phyloP scores from a whole-genome alignment of 2,113 vertebrate species.

The Ancistrus triradiatus region DNA sequence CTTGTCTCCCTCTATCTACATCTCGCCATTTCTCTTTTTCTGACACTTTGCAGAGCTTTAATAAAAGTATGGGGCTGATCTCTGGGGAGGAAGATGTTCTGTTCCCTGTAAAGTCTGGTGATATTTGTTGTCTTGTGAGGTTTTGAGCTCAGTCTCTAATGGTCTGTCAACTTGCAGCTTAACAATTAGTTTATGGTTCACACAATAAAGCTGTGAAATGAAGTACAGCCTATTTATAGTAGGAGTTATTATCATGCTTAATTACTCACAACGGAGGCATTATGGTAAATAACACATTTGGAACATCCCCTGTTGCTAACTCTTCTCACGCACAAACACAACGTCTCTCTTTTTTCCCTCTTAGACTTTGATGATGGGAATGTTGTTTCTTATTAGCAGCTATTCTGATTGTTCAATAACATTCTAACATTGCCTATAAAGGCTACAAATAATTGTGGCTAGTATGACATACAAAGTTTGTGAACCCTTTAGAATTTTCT shows the following conservation, averaged over 20 bases:
- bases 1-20: conserved; percentile 7
- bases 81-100: conserved; percentile 7
- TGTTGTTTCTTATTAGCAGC: too few species aligned
- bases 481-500: too few species aligned
- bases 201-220: conserved; percentile 11
- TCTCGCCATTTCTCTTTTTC: not conserved
- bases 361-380: too few species aligned
- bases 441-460: too few species aligned
- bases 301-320: not conserved
- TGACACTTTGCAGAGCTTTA: conserved; percentile 11
- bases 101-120: not conserved
- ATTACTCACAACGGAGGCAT: too few species aligned
- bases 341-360: too few species aligned
- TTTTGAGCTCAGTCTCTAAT: not conserved
- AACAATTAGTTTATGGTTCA: conserved; percentile 1
- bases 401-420: too few species aligned
- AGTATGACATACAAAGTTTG: too few species aligned
- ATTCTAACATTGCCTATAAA: too few species aligned
- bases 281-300: too few species aligned
- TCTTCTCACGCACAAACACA: too few species aligned
- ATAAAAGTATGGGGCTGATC: conserved; percentile 12
- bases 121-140: not conserved
- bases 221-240: not conserved
- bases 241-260: not conserved
- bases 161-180: not conserved